These are phyloP conservation scores for Streblospio benedicti DNA, from an alignment of 1,140 invertebrate genomes.

Conservation along the genomic window DNA sequence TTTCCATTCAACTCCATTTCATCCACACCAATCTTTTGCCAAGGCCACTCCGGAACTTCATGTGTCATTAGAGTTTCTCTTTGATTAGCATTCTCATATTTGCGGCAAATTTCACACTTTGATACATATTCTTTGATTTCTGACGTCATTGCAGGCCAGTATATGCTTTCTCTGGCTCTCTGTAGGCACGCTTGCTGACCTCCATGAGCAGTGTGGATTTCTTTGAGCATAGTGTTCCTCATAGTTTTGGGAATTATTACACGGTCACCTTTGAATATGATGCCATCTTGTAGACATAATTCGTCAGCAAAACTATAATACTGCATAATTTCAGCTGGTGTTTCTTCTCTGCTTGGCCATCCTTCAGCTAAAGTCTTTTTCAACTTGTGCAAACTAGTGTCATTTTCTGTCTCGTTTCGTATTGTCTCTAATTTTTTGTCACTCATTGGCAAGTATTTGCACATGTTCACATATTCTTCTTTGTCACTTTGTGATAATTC, in stretches of 20 bases:
- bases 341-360: no score
- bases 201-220: neutral
- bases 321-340: no score
- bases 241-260: neutral
- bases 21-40: constrained; percentile 3
- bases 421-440: no score
- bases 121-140: constrained; percentile 17
- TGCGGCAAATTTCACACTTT: constrained; percentile 2
- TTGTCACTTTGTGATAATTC: no score
- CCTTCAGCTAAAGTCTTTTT: no score
- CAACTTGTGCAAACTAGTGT: no score
- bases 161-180: no score
- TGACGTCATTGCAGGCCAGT: constrained; percentile 22
- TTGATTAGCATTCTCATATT: neutral
- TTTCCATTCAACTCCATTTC: neutral
- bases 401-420: no score
- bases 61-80: constrained; percentile 9
- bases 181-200: no score
- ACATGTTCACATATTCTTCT: no score
- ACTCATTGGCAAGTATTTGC: no score
- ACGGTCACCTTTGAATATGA: neutral
- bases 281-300: neutral
- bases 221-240: neutral
- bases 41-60: neutral
- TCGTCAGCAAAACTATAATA: no score